These are phyloP conservation scores for Eupithecia insigniata DNA, from an alignment of 2,888 invertebrate species.

Conservation along the genomic window DNA sequence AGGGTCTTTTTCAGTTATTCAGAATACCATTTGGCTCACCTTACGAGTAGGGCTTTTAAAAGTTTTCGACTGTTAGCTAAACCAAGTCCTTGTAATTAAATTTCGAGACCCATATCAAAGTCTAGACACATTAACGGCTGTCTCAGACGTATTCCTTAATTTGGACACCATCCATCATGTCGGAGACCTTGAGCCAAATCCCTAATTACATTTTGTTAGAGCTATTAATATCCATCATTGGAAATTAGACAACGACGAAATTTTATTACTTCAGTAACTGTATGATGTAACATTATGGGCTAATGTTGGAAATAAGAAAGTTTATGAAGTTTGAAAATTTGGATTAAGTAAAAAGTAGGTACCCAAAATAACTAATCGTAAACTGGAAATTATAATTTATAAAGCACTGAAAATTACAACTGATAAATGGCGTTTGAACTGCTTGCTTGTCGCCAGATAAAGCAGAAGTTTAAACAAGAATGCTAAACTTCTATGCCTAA, in stretches of 20 bases:
- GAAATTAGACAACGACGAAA: conserved; percentile 29
- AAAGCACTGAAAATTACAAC: too few relatives aligned
- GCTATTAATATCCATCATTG: conserved; percentile 40
- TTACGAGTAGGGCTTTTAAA: not conserved
- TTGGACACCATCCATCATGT: conserved; percentile 47
- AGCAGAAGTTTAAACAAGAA: not conserved
- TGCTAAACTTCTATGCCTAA: not conserved
- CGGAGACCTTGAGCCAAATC: conserved; percentile 44
- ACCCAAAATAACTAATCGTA: not conserved
- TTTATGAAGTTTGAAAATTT: not conserved
- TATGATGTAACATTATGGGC: not conserved
- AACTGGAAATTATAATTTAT: not conserved
- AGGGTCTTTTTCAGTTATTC: not conserved
- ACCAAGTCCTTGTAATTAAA: not conserved
- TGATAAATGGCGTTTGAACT: not conserved
- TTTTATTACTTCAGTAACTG: conserved; percentile 15
- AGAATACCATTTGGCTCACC: not conserved
- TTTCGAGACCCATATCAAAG: conserved; percentile 22
- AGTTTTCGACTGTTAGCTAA: not conserved
- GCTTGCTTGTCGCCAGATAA: not conserved
- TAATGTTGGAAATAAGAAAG: not conserved
- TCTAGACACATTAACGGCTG: conserved; percentile 34
- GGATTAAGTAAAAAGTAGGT: not conserved
- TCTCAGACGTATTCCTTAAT: conserved; percentile 48
- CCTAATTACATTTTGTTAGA: conserved; percentile 42